Evolutionary conservation across 1,140 invertebrate species (phyloP), one percentile per base, ranked within the genome.

Genomic region (Zaprionus gabonicus): DNA sequence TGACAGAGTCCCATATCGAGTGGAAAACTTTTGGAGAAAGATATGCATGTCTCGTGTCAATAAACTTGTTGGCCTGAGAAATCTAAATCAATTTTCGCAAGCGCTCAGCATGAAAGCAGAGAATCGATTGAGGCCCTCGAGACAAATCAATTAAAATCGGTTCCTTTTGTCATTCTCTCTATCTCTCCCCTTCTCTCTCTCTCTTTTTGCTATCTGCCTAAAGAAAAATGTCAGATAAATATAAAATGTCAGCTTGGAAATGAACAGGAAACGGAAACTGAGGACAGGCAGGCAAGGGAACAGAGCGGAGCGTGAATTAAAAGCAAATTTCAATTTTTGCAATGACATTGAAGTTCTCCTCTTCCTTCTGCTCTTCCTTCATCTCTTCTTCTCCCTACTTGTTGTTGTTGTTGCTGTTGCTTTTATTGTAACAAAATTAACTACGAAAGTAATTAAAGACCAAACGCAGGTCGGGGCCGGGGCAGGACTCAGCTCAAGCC

Each of bases 381-480:
- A 0, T 38, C 13, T 38, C 2, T 13, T 38, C 13, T 15, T 15
- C 36, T 23, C 4, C 13, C 36, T 15, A 12, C 36, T 15, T 44
- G 36, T 23, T 28, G 41, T 63, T 62, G 49, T 20, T 59, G 55
- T 15, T 57, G 25, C 34, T 53, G 66, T 66, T 64, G 28, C 49
- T 77, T 84, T 83, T 83, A 70, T 83, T 87, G 81, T 81, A 90
- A 84, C 74, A 88, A 76, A 87, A 87, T 87, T 84, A 87, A 84
- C 84, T 87, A 81, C 75, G 78, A 88, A 90, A 88, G 85, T 90
- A 88, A 88, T 88, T 88, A 88, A 88, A 84, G 75, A 71, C 74
- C 49, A 73, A 80, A 73, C 62, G 66, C 66, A 81, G 55, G 66
- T 62, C 65, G 77, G 59, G 5, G 49, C 20, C 28, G 38, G 53